phyloP scores from a whole-genome alignment of 2,113 vertebrate genomes.

The Xiphophorus couchianus region DNA sequence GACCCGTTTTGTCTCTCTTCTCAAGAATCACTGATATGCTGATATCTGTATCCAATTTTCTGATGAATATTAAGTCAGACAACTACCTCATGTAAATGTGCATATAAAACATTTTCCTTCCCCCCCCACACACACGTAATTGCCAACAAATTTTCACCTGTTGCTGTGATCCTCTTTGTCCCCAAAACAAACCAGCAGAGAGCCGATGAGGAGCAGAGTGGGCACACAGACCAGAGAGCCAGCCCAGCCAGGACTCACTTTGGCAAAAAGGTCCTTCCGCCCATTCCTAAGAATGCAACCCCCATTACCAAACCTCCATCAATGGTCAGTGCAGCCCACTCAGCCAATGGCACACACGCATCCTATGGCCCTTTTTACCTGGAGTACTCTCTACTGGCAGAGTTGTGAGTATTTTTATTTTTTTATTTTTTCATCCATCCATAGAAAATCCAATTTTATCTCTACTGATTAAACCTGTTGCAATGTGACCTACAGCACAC shows the following conservation, averaged over 20 bases:
- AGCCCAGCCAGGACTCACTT: conserved; percentile 87
- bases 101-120: neutral
- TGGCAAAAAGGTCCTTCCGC: conserved; percentile 93
- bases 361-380: conserved; percentile 98
- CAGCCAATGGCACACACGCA: conserved; percentile 94
- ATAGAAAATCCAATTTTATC: neutral
- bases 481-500: conserved; percentile 83
- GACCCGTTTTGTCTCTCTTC: too few species aligned
- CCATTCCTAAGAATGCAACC: conserved; percentile 93
- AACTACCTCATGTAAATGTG: too few species aligned
- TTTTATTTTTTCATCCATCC: neutral
- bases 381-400: conserved; percentile 96
- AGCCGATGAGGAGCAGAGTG: conserved; percentile 89
- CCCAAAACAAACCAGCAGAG: conserved; percentile 72
- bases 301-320: conserved; percentile 91
- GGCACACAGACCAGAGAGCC: conserved; percentile 84
- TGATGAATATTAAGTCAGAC: too few species aligned
- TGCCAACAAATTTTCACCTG: neutral
- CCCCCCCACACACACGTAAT: too few species aligned
- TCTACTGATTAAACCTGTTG: conserved; percentile 27
- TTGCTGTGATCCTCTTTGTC: conserved; percentile 19
- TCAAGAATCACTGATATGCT: too few species aligned
- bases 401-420: conserved; percentile 87
- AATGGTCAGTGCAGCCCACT: conserved; percentile 81
- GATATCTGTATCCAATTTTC: too few species aligned